Evolutionary conservation across 2,113 vertebrate species (phyloP).

Genomic region (Martes martes): DNA sequence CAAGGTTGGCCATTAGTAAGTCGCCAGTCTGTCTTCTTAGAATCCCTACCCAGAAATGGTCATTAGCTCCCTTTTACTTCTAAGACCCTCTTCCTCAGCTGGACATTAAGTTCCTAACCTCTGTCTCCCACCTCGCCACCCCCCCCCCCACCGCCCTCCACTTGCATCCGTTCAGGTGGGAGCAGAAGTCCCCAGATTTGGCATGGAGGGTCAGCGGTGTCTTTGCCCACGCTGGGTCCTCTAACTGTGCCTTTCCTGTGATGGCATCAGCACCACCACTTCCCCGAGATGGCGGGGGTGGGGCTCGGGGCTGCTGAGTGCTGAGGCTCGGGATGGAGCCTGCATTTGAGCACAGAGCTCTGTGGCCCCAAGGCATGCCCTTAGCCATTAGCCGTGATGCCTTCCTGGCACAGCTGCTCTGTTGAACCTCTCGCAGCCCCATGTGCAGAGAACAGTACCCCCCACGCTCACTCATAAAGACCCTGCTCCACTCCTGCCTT

Average conservation of each 20-base stretch:
- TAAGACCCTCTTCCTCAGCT: not conserved
- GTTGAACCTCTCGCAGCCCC: rapidly evolving
- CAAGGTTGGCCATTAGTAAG: not conserved
- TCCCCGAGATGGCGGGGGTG: too few relatives aligned
- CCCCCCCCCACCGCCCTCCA: not conserved
- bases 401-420: rapidly evolving
- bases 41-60: not conserved
- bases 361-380: not conserved
- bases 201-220: rapidly evolving
- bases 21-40: not conserved
- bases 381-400: rapidly evolving
- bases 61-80: not conserved
- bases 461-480: not conserved
- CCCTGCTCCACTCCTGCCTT: not conserved
- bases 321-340: rapidly evolving
- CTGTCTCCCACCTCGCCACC: not conserved
- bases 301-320: too few relatives aligned
- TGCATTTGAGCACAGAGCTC: not conserved
- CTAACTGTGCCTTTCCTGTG: not conserved
- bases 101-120: not conserved
- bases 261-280: rapidly evolving
- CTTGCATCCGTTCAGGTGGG: rapidly evolving
- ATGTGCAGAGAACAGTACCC: rapidly evolving
- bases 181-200: too few relatives aligned
- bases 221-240: not conserved